These are phyloP conservation scores for Hydrozoanthus tunicans DNA, from an alignment of 64 coral and sea anemone genomes.

Conservation along the genomic window DNA sequence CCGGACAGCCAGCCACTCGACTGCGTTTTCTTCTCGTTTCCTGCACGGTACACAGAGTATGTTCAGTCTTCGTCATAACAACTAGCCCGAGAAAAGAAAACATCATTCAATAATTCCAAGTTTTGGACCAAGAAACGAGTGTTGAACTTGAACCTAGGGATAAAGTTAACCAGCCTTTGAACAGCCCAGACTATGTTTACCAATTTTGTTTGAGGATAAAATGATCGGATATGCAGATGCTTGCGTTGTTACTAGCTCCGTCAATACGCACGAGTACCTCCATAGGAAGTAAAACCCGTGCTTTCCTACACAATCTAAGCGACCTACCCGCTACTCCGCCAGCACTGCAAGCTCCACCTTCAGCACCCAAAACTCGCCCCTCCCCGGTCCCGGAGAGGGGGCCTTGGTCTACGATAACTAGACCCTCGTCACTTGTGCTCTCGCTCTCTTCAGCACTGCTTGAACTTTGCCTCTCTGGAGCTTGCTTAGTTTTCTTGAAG, in stretches of 20 bases:
- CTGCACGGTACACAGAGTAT: not conserved
- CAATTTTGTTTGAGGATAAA: no score
- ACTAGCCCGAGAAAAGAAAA: no score
- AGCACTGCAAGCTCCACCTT: not conserved
- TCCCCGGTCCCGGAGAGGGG: conserved; percentile 24
- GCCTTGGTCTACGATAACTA: conserved; percentile 50
- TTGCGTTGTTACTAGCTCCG: not conserved
- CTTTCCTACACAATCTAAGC: not conserved
- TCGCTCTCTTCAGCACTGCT: conserved; percentile 46
- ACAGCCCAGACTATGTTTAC: no score
- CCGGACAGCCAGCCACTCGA: conserved; percentile 31
- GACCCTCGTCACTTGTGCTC: conserved; percentile 16
- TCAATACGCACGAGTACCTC: not conserved
- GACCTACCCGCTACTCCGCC: conserved; percentile 3
- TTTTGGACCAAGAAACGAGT: no score
- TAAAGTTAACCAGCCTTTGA: no score
- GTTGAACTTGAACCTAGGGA: no score
- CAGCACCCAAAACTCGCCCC: conserved; percentile 1
- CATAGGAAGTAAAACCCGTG: no score
- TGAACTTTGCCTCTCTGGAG: conserved; percentile 46
- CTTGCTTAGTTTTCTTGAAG: conserved; percentile 16
- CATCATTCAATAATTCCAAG: no score
- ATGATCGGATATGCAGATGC: no score
- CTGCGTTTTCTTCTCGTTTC: conserved; percentile 13
- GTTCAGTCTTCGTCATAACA: no score